These are phyloP conservation scores for Ariolimax columbianus DNA, from an alignment of 2,888 invertebrate genomes.

Conservation along the genomic window DNA sequence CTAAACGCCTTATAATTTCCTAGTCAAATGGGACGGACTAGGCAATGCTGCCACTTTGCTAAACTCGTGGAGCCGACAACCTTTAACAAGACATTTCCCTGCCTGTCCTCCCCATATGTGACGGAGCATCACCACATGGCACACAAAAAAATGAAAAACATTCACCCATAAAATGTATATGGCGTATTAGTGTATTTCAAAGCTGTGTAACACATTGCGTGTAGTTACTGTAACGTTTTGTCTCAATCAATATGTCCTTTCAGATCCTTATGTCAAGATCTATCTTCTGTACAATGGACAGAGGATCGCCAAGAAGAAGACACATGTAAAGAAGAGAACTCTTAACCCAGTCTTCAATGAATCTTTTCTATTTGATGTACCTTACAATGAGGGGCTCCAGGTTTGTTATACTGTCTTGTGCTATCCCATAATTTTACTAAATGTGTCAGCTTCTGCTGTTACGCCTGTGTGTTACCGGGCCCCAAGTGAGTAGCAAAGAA, in stretches of 20 bases:
- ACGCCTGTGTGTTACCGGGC: too few relatives aligned
- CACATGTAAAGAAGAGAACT: conserved; percentile 98
- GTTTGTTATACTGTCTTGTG: conserved; percentile 37
- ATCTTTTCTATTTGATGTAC: conserved; percentile 98
- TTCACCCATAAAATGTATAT: too few relatives aligned
- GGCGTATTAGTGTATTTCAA: too few relatives aligned
- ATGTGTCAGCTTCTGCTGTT: background rate
- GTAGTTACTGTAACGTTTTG: background rate
- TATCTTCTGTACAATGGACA: conserved; percentile 98
- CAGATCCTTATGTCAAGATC: conserved; percentile 97
- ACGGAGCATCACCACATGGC: too few relatives aligned
- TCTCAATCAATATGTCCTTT: conserved; percentile 48
- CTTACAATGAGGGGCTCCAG: conserved; percentile 86
- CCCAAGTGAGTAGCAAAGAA: too few relatives aligned
- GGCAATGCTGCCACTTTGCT: too few relatives aligned
- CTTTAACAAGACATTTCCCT: too few relatives aligned
- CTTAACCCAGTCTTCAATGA: conserved; percentile 99
- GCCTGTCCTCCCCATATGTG: too few relatives aligned
- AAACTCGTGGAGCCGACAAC: too few relatives aligned
- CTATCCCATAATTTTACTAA: background rate
- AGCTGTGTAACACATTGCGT: background rate
- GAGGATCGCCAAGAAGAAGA: conserved; percentile 98
- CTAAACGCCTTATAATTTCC: too few relatives aligned
- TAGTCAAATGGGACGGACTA: too few relatives aligned
- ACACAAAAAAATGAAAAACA: too few relatives aligned